Percentiles rank a stretch among this genome's conserved stretches.
Evolutionary conservation across 2,888 invertebrate species (phyloP).

Genomic region (Gari tellinella): DNA sequence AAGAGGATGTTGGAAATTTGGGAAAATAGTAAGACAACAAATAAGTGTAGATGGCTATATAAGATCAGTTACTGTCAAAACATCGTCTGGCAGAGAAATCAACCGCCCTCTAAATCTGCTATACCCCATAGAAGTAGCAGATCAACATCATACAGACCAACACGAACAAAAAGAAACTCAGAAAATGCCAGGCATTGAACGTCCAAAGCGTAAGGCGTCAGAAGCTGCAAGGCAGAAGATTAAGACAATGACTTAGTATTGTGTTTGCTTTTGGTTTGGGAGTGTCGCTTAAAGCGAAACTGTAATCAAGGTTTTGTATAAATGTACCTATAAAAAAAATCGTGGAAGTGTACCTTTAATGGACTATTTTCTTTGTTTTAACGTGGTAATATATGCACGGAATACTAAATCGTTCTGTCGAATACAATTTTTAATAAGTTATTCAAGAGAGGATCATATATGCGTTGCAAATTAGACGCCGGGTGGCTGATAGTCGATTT

Average conservation of each 20-base stretch:
- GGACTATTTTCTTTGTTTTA: no score
- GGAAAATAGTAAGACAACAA: slow-evolving; percentile 6
- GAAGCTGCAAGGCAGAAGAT: not conserved
- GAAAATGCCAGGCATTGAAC: not conserved
- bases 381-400: no score
- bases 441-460: no score
- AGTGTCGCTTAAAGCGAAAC: no score
- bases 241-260: not conserved
- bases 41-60: slow-evolving; percentile 11
- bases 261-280: no score
- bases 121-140: slow-evolving; percentile 1
- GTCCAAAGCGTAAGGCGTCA: not conserved
- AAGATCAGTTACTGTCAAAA: slow-evolving; percentile 22
- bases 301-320: no score
- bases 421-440: no score
- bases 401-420: no score
- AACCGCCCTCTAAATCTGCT: slow-evolving; percentile 25
- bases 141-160: not conserved
- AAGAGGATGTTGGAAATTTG: slow-evolving; percentile 22
- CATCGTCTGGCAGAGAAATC: slow-evolving; percentile 13
- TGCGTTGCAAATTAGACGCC: no score
- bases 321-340: no score
- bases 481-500: no score
- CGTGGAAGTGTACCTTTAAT: no score
- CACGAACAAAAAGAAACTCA: not conserved